Conservation (phyloP, 2,888 invertebrate species). For the Netelia fuscicornis region DNA sequence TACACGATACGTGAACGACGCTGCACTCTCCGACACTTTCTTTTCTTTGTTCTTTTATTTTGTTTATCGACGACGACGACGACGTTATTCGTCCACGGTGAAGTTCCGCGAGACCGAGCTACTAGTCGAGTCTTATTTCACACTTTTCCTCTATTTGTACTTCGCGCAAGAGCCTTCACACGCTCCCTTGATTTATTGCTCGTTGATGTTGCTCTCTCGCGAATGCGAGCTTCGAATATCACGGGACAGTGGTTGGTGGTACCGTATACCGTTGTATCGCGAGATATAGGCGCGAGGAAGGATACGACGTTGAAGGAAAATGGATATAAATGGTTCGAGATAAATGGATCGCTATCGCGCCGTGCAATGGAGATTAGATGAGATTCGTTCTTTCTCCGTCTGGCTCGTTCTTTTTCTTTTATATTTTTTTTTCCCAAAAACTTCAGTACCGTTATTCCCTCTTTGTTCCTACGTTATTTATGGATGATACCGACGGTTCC, state of each 20-base stretch:
- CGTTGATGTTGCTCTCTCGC: constrained; percentile 73
- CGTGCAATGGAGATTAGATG: constrained; percentile 51
- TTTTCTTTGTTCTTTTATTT: constrained; percentile 31
- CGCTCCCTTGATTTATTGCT: constrained; percentile 77
- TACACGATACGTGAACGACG: constrained; percentile 2
- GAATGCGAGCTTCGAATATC: constrained; percentile 62
- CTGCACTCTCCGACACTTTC: not conserved
- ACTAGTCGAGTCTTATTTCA: constrained; percentile 19
- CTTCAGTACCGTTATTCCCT: not conserved
- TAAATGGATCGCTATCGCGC: constrained; percentile 58
- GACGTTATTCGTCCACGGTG: no score
- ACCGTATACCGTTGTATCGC: constrained; percentile 20
- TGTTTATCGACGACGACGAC: not conserved
- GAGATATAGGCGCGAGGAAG: constrained; percentile 18
- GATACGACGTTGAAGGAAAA: constrained; percentile 53
- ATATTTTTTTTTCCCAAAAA: not conserved
- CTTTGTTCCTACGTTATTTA: constrained; percentile 28
- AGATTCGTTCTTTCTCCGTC: constrained; percentile 37
- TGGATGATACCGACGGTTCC: constrained; percentile 26
- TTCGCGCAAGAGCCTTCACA: constrained; percentile 35
- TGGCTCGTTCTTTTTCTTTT: not conserved
- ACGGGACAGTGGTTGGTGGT: constrained; percentile 40
- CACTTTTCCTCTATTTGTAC: constrained; percentile 34
- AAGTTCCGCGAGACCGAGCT: not conserved
- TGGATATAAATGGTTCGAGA: constrained; percentile 62